Base-by-base conservation (phyloP, 2,113 vertebrate genomes). In the Chlamydotis undulata region DNA sequence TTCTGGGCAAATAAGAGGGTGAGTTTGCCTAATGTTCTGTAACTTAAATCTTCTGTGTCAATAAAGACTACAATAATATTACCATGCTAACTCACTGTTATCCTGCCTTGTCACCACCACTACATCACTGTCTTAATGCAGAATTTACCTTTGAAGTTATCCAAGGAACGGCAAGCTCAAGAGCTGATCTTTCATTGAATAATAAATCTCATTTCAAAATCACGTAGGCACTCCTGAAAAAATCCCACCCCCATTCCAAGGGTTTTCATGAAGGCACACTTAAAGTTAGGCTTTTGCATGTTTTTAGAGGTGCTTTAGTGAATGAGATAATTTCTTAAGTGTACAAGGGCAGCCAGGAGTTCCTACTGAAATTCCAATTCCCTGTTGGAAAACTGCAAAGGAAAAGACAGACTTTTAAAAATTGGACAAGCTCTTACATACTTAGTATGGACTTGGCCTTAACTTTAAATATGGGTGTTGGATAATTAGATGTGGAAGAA, bases 41-140 rank as follows among this genome's bases (percentile, higher is more conserved):
- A 92, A 92, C 74, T 91, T 87, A 71, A 41, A 33, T 85, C 64
- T 94, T 92, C 89, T 83, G 82, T 88, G 92, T 96, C 91, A 98
- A 97, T 98, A 98, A 98, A 98, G 24, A 64, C 37, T 84, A 78
- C 60, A 82, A 56, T 74, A 83, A 85, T 94, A 95, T 76, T 97
- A 75, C 41, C 50, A 78, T 94, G 57, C 50, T 76, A 87, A 91
- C 63, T 90, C 35, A 49, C 31, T 92, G 90, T 83, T 87, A 49
- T 35, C 68, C 47, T 89, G n/a, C 45, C 45, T 45, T 76, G 73
- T 91, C 76, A n/a, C 81, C 37, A n/a, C 39, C 37, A 11, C 16
- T 81, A 19, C 31, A 31, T 67, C 25, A 12, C 28, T 94, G 39
- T 71, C 70, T 59, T 55, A 39, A 31, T 43, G 61, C 37, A 61